Conservation (phyloP, 2,888 invertebrate species). For the Orthosia cruda region DNA sequence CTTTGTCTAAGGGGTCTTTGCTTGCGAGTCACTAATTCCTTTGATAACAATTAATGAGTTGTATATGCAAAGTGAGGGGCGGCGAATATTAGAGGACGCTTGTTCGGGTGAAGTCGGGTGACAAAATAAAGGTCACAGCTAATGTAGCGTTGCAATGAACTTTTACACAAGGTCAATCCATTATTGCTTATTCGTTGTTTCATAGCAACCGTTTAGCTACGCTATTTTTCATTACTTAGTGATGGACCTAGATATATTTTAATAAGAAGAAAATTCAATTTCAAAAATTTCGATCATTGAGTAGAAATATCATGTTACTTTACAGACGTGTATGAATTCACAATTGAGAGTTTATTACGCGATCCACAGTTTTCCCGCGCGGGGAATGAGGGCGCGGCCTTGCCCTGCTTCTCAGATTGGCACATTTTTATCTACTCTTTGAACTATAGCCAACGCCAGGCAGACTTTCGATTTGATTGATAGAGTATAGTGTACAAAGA, state of each 20-base stretch:
- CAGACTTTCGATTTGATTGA: slow-evolving; percentile 78
- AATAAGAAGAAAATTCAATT: neutral
- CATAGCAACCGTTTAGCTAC: slow-evolving; percentile 19
- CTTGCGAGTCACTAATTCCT: slow-evolving; percentile 1
- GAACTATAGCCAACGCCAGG: slow-evolving; percentile 81
- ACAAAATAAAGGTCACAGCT: slow-evolving; percentile 55
- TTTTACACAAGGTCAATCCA: slow-evolving; percentile 56
- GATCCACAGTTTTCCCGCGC: slow-evolving; percentile 81
- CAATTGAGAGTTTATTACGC: slow-evolving; percentile 81
- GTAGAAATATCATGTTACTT: slow-evolving; percentile 67
- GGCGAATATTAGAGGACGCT: slow-evolving; percentile 43
- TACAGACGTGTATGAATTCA: slow-evolving; percentile 68
- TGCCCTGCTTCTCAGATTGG: slow-evolving; percentile 89
- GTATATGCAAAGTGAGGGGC: slow-evolving; percentile 42
- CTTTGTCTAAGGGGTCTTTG: neutral
- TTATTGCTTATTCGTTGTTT: slow-evolving; percentile 26
- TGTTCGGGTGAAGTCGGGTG: slow-evolving; percentile 32
- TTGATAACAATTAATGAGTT: slow-evolving; percentile 32
- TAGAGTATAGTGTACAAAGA: slow-evolving; percentile 53
- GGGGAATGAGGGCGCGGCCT: slow-evolving; percentile 88
- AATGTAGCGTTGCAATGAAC: slow-evolving; percentile 60
- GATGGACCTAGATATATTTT: neutral
- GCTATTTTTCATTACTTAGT: slow-evolving; percentile 17
- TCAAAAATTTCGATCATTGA: slow-evolving; percentile 12
- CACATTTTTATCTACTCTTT: slow-evolving; percentile 89